Evolutionary conservation across 2,797 vertebrate species (phyloP), one percentile per base, ranked within the genome.

Genomic region (Champsocephalus gunnari): DNA sequence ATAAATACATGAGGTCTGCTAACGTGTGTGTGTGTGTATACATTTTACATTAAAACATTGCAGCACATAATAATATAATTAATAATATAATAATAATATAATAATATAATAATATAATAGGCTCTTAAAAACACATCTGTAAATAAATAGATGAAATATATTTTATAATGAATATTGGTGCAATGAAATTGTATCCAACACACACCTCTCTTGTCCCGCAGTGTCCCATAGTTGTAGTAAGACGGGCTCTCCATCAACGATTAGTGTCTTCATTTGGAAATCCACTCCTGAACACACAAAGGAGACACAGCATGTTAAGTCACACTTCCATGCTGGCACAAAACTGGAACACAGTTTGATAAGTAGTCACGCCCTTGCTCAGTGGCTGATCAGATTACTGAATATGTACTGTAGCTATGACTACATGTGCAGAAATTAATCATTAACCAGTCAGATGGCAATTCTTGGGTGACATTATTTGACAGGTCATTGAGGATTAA

Each of bases 171-270:
- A 38, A 38, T 38, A 38, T 38, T 38, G 34, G 7, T 38, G 34
- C 34, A 41, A 11, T 12, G 7, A 11, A 10, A 53, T 44, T 43
- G 0, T 13, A 50, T 17, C 4, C 57, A 38, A 60, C 50, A 68
- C 81, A 47, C 57, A 93, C 98, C 98, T 98, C 77, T 99, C 97
- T 86, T 99, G 97, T 51, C 98, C 98, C 43, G 98, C 96, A 0
- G 98, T 99, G 80, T 99, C 98, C 98, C 98, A 99, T 10, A 98
- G 87, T 49, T 98, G 98, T 49, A 99, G 88, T 17, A 97, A 88
- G 21, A 95, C 96, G 6, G 92, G 94, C 57, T 99, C 96, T 87
- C 98, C 98, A 11, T 99, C 98, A 48, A 99, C 96, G 19, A 98
- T 87, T 16, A 99, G 87, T 5, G 95, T 97, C 90, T 99, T 99